Base-by-base conservation (phyloP, 2,888 invertebrate species). In the Exephanes ischioxanthus region DNA sequence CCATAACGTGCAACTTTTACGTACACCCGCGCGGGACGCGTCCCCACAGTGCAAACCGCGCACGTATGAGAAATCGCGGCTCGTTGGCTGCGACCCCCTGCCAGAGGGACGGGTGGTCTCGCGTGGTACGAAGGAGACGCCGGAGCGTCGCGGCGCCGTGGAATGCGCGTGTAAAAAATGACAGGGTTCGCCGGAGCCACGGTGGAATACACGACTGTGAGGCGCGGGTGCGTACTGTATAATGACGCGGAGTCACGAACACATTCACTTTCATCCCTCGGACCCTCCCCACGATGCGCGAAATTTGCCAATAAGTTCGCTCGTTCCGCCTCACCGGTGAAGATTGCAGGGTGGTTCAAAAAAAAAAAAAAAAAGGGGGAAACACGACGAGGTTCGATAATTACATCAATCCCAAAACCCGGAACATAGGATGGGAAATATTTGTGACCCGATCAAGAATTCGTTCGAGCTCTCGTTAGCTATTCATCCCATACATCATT, bases 111-210 rank as follows among this genome's bases (percentile, higher is more conserved):
- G 53, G 77, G 77, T 77, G 77, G 77, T 67, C 77, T 77, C 67
- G 67, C 67, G 55, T 75, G 76, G 75, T 30, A 55, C 26, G 71
- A 33, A 61, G 73, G 55, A 83, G 85, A 83, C 85, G 85, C 82
- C 82, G 70, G 68, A 63, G 83, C 86, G 79, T 82, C 88, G 67
- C 82, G 89, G 88, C 88, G 89, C 87, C 88, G 76, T 71, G 87
- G 89, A 88, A 89, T 90, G 87, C 89, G 84, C 85, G 79, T 80
- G 82, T 85, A 88, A 89, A 89, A 89, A 91, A 90, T 91, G 89
- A 91, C 89, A 88, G 91, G 91, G 88, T 91, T 90, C 33, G 51
- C 73, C 77, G 33, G n/a, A 48, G 68, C 45, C 70, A 33, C 30
- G 16, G 22, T n/a, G 53, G 19, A 63, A 83, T 80, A 70, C 73